These are phyloP conservation scores for Bufotes viridis DNA, from an alignment of 2,797 vertebrate species.

Conservation along the genomic window DNA sequence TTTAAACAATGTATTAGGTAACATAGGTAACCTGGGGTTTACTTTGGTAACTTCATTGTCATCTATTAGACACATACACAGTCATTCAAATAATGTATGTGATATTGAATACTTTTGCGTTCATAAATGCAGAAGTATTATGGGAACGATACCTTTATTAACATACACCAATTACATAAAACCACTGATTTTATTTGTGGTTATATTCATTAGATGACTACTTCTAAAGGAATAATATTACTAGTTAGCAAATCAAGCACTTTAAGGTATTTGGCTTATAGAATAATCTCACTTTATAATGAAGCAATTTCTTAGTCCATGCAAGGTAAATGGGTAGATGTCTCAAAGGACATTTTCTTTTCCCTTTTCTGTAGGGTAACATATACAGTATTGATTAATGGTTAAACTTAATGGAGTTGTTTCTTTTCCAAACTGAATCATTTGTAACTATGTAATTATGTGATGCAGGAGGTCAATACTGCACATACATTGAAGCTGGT, in stretches of 20 bases:
- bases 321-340: background rate
- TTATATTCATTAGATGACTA: background rate
- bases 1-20: no score
- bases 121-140: no score
- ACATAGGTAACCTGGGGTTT: no score
- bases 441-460: background rate
- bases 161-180: no score
- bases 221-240: background rate
- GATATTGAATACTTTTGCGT: no score
- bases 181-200: no score
- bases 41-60: no score
- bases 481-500: background rate
- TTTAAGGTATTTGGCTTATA: no score
- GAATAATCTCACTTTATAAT: background rate
- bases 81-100: no score
- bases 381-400: background rate
- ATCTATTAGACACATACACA: no score
- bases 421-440: background rate
- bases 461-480: background rate
- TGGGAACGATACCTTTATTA: no score
- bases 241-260: background rate
- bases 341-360: background rate
- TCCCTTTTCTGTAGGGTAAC: background rate
- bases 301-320: background rate
- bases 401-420: background rate